These are phyloP conservation scores for Pomatostomus ruficeps DNA, from an alignment of 2,113 vertebrate species.

Conservation along the genomic window DNA sequence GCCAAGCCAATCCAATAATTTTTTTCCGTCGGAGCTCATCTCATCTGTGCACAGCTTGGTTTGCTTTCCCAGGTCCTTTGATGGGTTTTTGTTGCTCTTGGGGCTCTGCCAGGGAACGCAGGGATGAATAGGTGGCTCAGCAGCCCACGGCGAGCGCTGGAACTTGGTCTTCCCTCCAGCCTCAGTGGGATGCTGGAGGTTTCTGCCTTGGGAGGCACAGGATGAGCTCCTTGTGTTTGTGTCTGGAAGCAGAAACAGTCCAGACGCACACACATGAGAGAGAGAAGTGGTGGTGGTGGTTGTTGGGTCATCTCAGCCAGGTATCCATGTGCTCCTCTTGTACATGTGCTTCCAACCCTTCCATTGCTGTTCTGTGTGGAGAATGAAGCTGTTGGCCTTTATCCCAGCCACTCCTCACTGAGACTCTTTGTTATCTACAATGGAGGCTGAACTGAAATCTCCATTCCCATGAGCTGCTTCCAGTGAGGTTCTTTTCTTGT, in stretches of 20 bases:
- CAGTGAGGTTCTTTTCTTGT: not conserved
- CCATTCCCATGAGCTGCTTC: not conserved
- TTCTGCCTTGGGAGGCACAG: not conserved
- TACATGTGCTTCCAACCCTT: not conserved
- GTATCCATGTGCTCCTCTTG: not conserved
- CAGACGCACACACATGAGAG: not conserved
- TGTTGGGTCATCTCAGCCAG: not conserved
- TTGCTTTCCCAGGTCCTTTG: constrained; percentile 32
- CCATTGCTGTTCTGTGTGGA: fast-evolving
- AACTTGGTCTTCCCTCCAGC: not conserved
- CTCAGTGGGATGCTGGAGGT: not conserved
- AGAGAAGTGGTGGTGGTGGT: not conserved
- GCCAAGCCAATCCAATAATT: not conserved
- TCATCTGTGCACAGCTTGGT: not conserved
- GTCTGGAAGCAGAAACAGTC: not conserved
- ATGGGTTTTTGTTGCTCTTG: not conserved
- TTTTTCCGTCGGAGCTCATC: not conserved
- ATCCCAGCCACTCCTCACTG: not conserved
- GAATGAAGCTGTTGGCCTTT: not conserved
- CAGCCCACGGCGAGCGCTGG: not conserved
- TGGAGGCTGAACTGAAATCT: not conserved
- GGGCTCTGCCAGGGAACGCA: not conserved
- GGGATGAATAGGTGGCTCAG: constrained; percentile 42
- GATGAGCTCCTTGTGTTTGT: not conserved
- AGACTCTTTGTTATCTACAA: fast-evolving